Conservation (phyloP, 2,113 vertebrate species). For the Microcebus murinus region DNA sequence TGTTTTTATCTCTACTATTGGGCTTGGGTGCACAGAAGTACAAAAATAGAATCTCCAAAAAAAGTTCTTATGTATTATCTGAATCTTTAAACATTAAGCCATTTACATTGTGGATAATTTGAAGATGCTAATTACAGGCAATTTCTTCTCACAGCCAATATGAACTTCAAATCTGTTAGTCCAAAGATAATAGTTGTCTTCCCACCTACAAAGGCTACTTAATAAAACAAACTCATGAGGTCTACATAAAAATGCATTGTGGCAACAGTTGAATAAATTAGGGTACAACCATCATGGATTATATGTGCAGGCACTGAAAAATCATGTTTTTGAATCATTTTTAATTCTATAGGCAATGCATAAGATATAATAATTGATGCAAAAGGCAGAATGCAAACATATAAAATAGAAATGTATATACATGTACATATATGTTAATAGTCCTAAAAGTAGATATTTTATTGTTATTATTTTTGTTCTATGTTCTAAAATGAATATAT, state of each 20-base stretch:
- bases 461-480: not conserved
- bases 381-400: not conserved
- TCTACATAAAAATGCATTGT: not conserved
- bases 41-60: conserved; percentile 18
- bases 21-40: not conserved
- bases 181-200: conserved; percentile 7
- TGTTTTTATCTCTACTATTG: not conserved
- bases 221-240: not conserved
- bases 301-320: not conserved
- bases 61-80: not conserved
- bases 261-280: not conserved
- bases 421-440: not conserved
- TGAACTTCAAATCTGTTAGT: conserved; percentile 59
- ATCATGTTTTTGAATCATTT: conserved; percentile 28
- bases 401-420: not conserved
- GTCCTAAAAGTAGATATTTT: not conserved
- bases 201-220: not conserved
- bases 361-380: not conserved
- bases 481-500: not conserved
- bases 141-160: conserved; percentile 33
- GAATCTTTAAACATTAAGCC: conserved; percentile 35
- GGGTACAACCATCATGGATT: not conserved
- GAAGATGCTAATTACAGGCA: conserved; percentile 42
- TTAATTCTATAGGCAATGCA: not conserved
- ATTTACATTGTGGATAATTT: not conserved